These are phyloP conservation scores for Eumeta japonica DNA, from an alignment of 1,140 invertebrate genomes.

Conservation along the genomic window DNA sequence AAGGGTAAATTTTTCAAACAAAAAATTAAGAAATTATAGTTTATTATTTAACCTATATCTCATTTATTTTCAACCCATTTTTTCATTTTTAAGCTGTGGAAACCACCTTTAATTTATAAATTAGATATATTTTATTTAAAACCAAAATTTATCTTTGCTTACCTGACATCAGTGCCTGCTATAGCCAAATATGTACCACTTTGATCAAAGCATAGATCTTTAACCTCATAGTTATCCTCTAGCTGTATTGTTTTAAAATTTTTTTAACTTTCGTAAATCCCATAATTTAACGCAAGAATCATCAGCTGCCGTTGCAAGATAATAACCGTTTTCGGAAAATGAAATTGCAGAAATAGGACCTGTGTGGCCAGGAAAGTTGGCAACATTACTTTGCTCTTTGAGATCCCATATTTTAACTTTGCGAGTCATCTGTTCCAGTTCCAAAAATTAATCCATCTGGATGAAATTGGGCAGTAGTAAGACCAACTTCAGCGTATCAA, in stretches of 20 bases:
- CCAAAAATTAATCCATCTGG: slow-evolving; percentile 99
- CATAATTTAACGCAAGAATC: slow-evolving; percentile 97
- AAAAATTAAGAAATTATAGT: no score
- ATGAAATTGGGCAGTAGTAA: slow-evolving; percentile 99
- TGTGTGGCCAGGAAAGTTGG: slow-evolving; percentile 96
- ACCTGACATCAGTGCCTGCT: slow-evolving; percentile 94
- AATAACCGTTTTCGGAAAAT: slow-evolving; percentile 99
- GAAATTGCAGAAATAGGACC: slow-evolving; percentile 92
- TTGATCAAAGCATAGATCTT: slow-evolving; percentile 95
- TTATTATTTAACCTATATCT: no score
- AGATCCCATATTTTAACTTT: slow-evolving; percentile 98
- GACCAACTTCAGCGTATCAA: slow-evolving; percentile 71
- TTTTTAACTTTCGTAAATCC: slow-evolving; percentile 98
- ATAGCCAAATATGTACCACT: slow-evolving; percentile 97
- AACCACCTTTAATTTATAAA: no score
- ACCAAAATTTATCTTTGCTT: no score
- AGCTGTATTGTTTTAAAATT: slow-evolving; percentile 97
- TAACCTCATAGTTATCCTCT: slow-evolving; percentile 90
- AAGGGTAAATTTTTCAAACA: no score
- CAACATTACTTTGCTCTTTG: slow-evolving; percentile 96
- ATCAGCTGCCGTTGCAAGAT: slow-evolving; percentile 95
- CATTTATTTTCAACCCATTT: no score
- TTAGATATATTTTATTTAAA: no score
- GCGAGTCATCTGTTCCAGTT: slow-evolving; percentile 92
- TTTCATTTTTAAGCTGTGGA: no score